Conservation (phyloP, 1,140 invertebrate species). For the Drosophila bocqueti region DNA sequence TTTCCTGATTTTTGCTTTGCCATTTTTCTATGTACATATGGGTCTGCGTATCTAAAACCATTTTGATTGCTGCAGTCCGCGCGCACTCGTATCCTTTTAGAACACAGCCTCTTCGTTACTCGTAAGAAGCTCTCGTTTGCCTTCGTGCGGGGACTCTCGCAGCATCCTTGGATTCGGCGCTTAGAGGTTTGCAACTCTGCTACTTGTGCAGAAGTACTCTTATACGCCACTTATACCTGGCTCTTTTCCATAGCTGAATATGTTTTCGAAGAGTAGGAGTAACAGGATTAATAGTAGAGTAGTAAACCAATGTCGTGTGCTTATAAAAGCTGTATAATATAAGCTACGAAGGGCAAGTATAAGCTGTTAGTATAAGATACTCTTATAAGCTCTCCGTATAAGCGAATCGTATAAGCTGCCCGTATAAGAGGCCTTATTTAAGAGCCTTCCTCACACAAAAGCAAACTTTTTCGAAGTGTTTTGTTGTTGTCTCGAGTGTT, state of each 20-base stretch:
- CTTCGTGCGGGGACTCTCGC: conserved; percentile 20
- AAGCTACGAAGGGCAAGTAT: neutral
- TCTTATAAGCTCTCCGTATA: neutral
- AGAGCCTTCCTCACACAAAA: conserved; percentile 20
- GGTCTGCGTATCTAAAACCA: conserved; percentile 56
- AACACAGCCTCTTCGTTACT: conserved; percentile 55
- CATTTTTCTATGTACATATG: conserved; percentile 23
- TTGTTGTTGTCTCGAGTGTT: conserved; percentile 52
- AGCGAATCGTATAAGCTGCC: neutral
- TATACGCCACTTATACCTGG: conserved; percentile 39
- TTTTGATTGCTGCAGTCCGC: conserved; percentile 30
- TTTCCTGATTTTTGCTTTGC: neutral
- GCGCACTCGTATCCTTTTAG: conserved; percentile 57
- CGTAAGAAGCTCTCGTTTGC: neutral
- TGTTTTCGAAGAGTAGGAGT: conserved; percentile 39
- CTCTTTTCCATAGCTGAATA: conserved; percentile 55
- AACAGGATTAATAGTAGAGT: neutral
- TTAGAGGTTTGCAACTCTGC: conserved; percentile 44
- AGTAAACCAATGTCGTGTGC: neutral
- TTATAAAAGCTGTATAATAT: conserved; percentile 2
- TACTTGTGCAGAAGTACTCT: conserved; percentile 65
- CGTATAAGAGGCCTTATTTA: conserved; percentile 21
- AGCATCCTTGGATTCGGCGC: conserved; percentile 60
- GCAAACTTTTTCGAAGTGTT: conserved; percentile 45
- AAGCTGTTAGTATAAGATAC: neutral